A percentile compares a stretch with the other conserved stretches of the same genome.
These are phyloP conservation scores for Pammene aurita DNA, from an alignment of 2,888 invertebrate species.

Conservation along the genomic window DNA sequence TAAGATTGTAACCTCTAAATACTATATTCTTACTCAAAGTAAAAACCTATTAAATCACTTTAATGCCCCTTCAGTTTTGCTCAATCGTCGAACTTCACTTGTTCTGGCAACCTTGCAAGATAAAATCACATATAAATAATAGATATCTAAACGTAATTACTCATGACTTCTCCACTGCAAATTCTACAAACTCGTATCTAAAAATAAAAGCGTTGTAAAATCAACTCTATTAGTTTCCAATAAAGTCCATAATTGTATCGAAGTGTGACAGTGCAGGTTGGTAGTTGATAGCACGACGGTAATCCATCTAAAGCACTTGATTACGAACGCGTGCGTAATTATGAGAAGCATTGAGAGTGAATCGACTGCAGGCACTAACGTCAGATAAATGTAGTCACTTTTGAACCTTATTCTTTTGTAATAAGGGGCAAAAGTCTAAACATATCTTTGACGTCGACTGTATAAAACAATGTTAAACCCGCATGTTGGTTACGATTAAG, in stretches of 20 bases:
- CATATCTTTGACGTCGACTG: too few relatives aligned
- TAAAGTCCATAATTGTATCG: not conserved
- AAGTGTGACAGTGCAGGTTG: not conserved
- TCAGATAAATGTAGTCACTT: not conserved
- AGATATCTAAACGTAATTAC: conserved; percentile 12
- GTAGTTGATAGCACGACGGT: conserved; percentile 44
- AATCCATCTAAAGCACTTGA: conserved; percentile 56
- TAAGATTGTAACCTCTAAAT: too few relatives aligned
- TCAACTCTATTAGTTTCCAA: not conserved
- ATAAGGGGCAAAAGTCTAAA: too few relatives aligned
- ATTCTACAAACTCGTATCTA: conserved; percentile 7
- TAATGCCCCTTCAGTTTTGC: too few relatives aligned
- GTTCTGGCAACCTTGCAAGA: conserved; percentile 36
- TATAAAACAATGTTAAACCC: conserved; percentile 16
- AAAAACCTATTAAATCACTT: too few relatives aligned
- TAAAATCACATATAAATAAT: conserved; percentile 29
- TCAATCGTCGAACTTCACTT: not conserved
- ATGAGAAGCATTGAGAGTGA: conserved; percentile 51
- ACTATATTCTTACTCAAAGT: too few relatives aligned
- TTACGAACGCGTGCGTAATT: conserved; percentile 60
- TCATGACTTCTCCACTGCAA: conserved; percentile 32
- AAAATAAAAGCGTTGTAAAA: not conserved
- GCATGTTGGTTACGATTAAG: conserved; percentile 32
- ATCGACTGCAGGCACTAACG: conserved; percentile 39
- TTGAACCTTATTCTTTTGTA: too few relatives aligned